Percentiles rank a stretch among this genome's conserved stretches.
Conservation (phyloP, 2,113 vertebrate species). For the Lynx canadensis region DNA sequence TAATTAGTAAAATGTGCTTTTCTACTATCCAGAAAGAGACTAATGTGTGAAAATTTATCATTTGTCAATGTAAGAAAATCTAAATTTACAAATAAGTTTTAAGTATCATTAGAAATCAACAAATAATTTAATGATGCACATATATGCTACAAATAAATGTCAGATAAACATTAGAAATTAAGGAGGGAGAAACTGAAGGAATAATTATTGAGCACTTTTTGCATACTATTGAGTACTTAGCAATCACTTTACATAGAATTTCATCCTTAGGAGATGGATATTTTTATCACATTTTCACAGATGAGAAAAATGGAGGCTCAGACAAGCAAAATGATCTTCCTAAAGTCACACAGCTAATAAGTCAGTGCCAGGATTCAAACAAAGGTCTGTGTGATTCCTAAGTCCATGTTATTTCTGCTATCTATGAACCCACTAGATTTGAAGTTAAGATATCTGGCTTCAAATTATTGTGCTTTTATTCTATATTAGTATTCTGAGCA, state of each 20-base stretch:
- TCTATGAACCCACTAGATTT: neutral
- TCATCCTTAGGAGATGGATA: constrained; percentile 3
- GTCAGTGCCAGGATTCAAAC: neutral
- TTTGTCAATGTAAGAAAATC: constrained; percentile 56
- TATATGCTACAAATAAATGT: constrained; percentile 37
- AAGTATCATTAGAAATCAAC: constrained; percentile 39
- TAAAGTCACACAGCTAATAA: neutral
- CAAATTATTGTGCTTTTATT: neutral
- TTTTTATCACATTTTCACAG: constrained; percentile 38
- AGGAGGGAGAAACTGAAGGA: constrained; percentile 27
- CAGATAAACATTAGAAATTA: constrained; percentile 37
- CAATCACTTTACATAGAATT: constrained; percentile 11
- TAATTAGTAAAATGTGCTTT: constrained; percentile 74
- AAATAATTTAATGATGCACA: constrained; percentile 46
- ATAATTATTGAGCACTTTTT: constrained; percentile 19
- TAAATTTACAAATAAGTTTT: constrained; percentile 61
- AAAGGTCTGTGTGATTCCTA: neutral
- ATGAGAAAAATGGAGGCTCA: constrained; percentile 14
- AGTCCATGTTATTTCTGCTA: neutral
- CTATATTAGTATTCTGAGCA: neutral
- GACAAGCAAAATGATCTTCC: constrained; percentile 7
- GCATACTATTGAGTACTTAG: neutral
- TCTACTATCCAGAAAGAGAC: constrained; percentile 65
- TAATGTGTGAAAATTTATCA: constrained; percentile 64
- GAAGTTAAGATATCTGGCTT: constrained; percentile 21